Base-by-base conservation (phyloP, 2,888 invertebrate genomes). In the Eucriotettix oculatus region DNA sequence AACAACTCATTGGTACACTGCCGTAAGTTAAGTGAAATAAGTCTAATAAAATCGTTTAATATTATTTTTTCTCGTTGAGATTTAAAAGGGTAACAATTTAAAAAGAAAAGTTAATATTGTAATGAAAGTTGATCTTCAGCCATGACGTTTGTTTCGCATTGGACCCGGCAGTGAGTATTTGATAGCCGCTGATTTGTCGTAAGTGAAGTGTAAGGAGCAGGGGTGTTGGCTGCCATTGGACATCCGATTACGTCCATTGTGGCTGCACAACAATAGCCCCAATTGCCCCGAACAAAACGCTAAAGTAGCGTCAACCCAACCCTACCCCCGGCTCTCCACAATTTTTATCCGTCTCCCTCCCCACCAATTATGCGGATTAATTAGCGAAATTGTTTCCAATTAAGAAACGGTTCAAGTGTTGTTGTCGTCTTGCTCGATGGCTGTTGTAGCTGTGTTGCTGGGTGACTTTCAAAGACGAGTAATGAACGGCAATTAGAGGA, bases 321-420 rank as follows among this genome's bases (percentile, higher is more conserved):
- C 29, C 29, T 29, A 29, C 29, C 29, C 29, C 7, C 29, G 3
- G 53, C n/a, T 43, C 7, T 17, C 29, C 52, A 56, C 16, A 48
- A 48, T 48, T n/a, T 29, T 29, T 29, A 29, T 29, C 29, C 29
- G 29, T 29, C 29, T 29, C 29, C 29, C 29, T 29, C 29, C n/a
- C 5, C 48, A 2, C 48, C 64, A 62, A 61, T 66, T 66, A 64
- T 64, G 65, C 59, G 62, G 64, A 65, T 66, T 66, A 66, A 66
- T 66, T 66, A 62, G 64, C 58, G 65, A 76, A 78, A 77, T 77
- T 77, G 77, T 75, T 75, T 70, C 75, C 76, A 77, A 77, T 77
- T 77, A 77, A 75, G 75, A 74, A 72, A 74, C 75, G 74, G 76
- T 77, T 76, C 76, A 76, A 66, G 57, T 54, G 63, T 59, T 61